Evolutionary conservation across 1,140 invertebrate genomes (phyloP).

Genomic region (Drosophila lowei): DNA sequence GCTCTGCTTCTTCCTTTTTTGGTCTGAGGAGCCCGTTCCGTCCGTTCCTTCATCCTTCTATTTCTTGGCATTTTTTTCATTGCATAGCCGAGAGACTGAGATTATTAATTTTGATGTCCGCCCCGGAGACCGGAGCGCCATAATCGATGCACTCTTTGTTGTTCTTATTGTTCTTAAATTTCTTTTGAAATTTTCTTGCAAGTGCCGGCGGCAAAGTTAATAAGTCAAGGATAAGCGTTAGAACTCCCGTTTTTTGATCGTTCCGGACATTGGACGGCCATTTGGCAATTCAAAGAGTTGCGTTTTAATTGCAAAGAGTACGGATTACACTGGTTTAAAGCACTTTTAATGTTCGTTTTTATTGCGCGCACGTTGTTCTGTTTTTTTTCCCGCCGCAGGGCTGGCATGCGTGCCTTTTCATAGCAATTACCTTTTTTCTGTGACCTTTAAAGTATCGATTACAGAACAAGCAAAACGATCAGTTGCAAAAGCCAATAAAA

Average conservation of each 20-base stretch:
- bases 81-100: constrained; percentile 58
- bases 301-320: constrained; percentile 23
- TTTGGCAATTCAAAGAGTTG: constrained; percentile 3
- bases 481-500: too few species aligned
- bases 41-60: constrained; percentile 10
- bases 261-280: background rate
- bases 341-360: constrained; percentile 4
- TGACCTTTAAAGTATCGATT: too few species aligned
- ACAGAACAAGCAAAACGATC: too few species aligned
- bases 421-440: too few species aligned
- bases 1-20: constrained; percentile 30
- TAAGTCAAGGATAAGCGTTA: constrained; percentile 60
- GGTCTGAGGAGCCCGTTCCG: constrained; percentile 66
- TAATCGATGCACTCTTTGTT: constrained; percentile 61
- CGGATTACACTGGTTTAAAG: too few species aligned
- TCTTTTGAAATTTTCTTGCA: constrained; percentile 52
- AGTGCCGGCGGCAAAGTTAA: constrained; percentile 57
- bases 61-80: constrained; percentile 57
- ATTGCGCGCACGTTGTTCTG: background rate
- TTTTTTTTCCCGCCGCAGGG: background rate
- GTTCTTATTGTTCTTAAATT: constrained; percentile 37
- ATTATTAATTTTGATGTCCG: constrained; percentile 78
- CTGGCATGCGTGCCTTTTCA: too few species aligned
- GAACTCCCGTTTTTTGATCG: constrained; percentile 53
- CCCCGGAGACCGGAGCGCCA: constrained; percentile 35